Percentiles rank a stretch among this genome's conserved stretches.
Evolutionary conservation across 1,140 invertebrate species (phyloP).

Genomic region (Heliconius eleuchia): DNA sequence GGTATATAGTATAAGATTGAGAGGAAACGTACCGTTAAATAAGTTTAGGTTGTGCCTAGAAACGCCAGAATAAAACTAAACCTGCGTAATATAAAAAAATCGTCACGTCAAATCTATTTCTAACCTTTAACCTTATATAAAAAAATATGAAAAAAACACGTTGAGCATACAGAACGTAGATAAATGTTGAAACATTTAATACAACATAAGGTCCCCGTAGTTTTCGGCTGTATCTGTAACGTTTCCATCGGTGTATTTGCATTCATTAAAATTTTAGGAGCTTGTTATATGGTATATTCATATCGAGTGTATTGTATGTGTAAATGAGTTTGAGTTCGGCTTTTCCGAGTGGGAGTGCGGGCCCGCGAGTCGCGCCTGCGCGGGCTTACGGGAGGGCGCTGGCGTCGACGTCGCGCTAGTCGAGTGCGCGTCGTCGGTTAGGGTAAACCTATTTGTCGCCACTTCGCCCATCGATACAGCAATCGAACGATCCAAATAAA

Average conservation of each 20-base stretch:
- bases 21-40: neutral
- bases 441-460: constrained; percentile 45
- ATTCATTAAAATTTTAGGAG: constrained; percentile 40
- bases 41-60: neutral
- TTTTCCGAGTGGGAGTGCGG: constrained; percentile 49
- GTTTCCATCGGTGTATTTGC: constrained; percentile 35
- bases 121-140: constrained; percentile 5
- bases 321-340: constrained; percentile 55
- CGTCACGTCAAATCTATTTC: neutral
- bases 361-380: constrained; percentile 46
- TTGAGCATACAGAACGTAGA: neutral
- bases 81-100: neutral
- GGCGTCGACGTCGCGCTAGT: constrained; percentile 63
- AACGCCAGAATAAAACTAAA: neutral
- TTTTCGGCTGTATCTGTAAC: constrained; percentile 25
- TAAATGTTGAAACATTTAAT: neutral
- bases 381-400: constrained; percentile 64
- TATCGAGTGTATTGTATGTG: constrained; percentile 37
- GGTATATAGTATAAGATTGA: neutral
- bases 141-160: neutral
- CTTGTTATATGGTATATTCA: constrained; percentile 40
- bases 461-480: constrained; percentile 42
- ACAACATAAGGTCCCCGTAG: neutral
- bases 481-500: constrained; percentile 56
- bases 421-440: constrained; percentile 56